Conservation (phyloP, 2,113 vertebrate genomes). For the Dascyllus trimaculatus region DNA sequence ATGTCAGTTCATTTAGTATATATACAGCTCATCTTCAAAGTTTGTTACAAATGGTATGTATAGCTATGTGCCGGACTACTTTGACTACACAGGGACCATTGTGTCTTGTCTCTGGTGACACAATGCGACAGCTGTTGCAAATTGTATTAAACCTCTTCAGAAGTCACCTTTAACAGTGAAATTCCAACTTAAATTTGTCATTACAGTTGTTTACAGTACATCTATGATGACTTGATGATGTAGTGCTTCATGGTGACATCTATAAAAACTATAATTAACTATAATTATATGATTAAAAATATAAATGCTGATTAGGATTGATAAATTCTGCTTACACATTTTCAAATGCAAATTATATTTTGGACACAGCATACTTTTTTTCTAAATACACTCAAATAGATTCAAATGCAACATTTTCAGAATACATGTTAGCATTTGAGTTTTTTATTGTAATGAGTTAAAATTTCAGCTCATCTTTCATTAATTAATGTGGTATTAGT, state of each 20-base stretch:
- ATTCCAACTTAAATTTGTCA: not conserved
- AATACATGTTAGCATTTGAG: not conserved
- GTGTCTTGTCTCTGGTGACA: constrained; percentile 15
- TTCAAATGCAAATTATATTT: no score
- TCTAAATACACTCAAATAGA: not conserved
- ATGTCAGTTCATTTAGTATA: not conserved
- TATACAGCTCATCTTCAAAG: no score
- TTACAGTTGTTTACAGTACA: not conserved
- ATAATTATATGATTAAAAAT: not conserved
- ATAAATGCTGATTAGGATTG: not conserved
- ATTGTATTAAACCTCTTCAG: not conserved
- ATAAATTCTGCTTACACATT: no score
- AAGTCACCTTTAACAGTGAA: not conserved
- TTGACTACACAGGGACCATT: constrained; percentile 3
- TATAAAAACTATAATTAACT: not conserved
- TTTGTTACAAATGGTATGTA: not conserved
- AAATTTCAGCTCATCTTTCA: not conserved
- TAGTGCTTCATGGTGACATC: not conserved
- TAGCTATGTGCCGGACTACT: constrained; percentile 10
- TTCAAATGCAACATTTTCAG: not conserved
- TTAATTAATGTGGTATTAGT: not conserved
- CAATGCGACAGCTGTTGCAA: constrained; percentile 15
- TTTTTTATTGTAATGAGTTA: not conserved
- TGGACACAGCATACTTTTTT: not conserved
- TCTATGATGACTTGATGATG: not conserved